Percentiles rank a stretch among this genome's conserved stretches.
Conservation (phyloP, 2,113 vertebrate genomes). For the Carettochelys insculpta region DNA sequence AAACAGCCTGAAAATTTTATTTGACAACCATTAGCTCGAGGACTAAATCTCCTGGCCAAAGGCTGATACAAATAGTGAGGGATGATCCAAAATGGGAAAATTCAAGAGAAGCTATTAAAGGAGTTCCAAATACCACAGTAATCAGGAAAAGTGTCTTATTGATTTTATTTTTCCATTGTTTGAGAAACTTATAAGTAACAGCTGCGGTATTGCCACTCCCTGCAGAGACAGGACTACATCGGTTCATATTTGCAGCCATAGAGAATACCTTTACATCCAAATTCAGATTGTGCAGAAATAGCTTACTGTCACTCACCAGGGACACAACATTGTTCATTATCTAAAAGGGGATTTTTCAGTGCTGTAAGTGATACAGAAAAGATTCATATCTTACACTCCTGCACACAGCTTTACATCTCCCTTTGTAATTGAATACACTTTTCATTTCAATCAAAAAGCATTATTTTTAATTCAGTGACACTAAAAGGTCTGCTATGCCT, state of each 20-base stretch:
- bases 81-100: not conserved
- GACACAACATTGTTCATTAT: not conserved
- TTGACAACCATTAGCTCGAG: not conserved
- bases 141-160: not conserved
- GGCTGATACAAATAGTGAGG: not conserved
- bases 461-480: not conserved
- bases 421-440: not conserved
- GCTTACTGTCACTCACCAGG: not conserved
- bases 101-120: not conserved
- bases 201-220: accelerated
- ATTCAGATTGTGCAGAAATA: not conserved
- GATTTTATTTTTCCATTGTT: accelerated
- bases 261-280: not conserved
- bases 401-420: not conserved
- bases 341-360: not conserved
- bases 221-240: not conserved
- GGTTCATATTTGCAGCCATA: accelerated
- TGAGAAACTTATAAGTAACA: accelerated
- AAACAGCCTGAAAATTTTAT: not conserved
- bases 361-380: not conserved
- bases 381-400: not conserved
- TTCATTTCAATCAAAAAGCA: not conserved
- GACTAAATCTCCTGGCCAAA: not conserved
- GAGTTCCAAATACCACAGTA: not conserved
- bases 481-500: not conserved